These are phyloP conservation scores for Lasioglossum albipes DNA, from an alignment of 1,140 invertebrate genomes.

Conservation along the genomic window DNA sequence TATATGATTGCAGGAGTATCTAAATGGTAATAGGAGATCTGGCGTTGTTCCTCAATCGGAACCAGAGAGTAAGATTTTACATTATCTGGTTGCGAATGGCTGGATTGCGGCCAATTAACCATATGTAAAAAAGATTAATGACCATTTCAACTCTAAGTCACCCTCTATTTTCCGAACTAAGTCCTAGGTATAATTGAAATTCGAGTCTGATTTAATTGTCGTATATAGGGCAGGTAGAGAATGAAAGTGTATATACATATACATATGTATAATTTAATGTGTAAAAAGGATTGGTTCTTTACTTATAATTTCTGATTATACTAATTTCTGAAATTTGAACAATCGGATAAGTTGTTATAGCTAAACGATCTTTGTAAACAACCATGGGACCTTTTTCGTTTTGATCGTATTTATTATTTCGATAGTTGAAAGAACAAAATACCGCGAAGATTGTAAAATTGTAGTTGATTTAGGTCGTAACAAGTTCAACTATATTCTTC, in stretches of 20 bases:
- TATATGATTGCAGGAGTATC: constrained; percentile 74
- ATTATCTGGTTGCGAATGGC: constrained; percentile 79
- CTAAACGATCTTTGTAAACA: background rate
- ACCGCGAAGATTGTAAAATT: background rate
- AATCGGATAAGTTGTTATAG: background rate
- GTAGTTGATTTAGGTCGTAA: no score
- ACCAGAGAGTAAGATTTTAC: constrained; percentile 79
- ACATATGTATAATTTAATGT: constrained; percentile 21
- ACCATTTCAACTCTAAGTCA: constrained; percentile 70
- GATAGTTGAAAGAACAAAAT: background rate
- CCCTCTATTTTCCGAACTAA: constrained; percentile 68
- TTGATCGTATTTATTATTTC: background rate
- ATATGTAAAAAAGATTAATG: constrained; percentile 52
- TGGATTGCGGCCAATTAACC: constrained; percentile 79
- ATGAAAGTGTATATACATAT: constrained; percentile 28
- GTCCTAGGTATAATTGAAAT: constrained; percentile 58
- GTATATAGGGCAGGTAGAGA: constrained; percentile 34
- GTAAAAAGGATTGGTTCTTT: constrained; percentile 27
- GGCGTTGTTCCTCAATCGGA: constrained; percentile 76
- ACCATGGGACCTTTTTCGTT: background rate
- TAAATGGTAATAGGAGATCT: constrained; percentile 77
- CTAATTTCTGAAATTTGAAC: background rate
- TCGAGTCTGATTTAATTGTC: constrained; percentile 57
- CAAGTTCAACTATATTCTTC: background rate
- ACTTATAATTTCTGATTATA: constrained; percentile 5